Percentiles rank a stretch among this genome's conserved stretches.
Evolutionary conservation across 2,888 invertebrate genomes (phyloP).

Genomic region (Pterostichus madidus): DNA sequence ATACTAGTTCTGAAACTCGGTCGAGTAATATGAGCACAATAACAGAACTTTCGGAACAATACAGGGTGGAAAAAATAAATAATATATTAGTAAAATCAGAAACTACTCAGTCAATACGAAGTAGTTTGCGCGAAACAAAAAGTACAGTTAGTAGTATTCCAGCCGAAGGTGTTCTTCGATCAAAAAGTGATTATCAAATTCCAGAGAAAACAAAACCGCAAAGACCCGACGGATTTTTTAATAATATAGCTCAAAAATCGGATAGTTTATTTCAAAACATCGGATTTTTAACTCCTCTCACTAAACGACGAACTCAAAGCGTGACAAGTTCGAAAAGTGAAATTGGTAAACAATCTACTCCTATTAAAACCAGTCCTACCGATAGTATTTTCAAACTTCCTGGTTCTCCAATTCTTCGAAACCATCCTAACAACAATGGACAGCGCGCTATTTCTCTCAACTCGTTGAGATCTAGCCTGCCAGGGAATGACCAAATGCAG

Average conservation of each 20-base stretch:
- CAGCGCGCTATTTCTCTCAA: slow-evolving; percentile 73
- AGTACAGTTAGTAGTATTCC: slow-evolving; percentile 52
- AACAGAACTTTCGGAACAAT: slow-evolving; percentile 34
- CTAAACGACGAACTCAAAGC: slow-evolving; percentile 75
- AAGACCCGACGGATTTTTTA: slow-evolving; percentile 69
- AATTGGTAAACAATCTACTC: slow-evolving; percentile 71
- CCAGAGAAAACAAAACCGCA: slow-evolving; percentile 69
- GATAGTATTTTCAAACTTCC: slow-evolving; percentile 72
- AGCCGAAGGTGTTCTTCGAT: slow-evolving; percentile 73
- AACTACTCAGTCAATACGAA: slow-evolving; percentile 57
- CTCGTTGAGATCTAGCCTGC: slow-evolving; percentile 72
- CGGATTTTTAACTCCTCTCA: slow-evolving; percentile 81
- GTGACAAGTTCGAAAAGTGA: slow-evolving; percentile 44
- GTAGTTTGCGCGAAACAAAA: slow-evolving; percentile 68
- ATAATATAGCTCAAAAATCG: slow-evolving; percentile 72
- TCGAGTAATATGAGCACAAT: slow-evolving; percentile 59
- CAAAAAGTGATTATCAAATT: slow-evolving; percentile 76
- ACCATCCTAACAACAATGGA: slow-evolving; percentile 71
- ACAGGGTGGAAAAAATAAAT: not conserved
- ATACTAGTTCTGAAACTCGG: slow-evolving; percentile 20
- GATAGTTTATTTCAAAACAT: slow-evolving; percentile 79
- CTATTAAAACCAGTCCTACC: slow-evolving; percentile 69
- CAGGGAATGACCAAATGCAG: slow-evolving; percentile 57
- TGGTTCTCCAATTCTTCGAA: slow-evolving; percentile 70
- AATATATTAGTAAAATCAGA: slow-evolving; percentile 63